Evolutionary conservation across 2,113 vertebrate genomes (phyloP), one percentile per base, ranked within the genome.

Genomic region (Mugil cephalus): DNA sequence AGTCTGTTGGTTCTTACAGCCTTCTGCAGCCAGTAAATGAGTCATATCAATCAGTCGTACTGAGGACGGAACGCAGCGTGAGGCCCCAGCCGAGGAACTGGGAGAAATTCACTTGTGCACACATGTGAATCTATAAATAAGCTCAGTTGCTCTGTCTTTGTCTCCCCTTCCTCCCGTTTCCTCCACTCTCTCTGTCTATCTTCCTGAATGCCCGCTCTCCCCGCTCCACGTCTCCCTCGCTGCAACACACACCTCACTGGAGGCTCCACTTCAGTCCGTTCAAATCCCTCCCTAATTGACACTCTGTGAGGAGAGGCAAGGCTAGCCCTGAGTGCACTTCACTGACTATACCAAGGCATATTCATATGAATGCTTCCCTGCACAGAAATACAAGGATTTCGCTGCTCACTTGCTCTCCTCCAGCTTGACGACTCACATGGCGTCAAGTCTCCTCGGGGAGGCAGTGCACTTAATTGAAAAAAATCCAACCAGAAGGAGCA

Each of bases 21-120:
- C 52, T 84, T 69, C 77, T 74, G 81, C 80, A 77, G 78, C 73
- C 75, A 61, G 64, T 72, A 90, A 91, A 91, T 87, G 90, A 90
- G 88, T 86, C 80, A 70, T 86, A 90, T 92, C 87, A 87, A 89
- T 91, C 88, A 88, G 88, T 84, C 88, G 88, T 66, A 79, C 75
- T 70, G 76, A 77, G 85, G 74, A 87, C 71, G 34, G 82, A 84
- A 55, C 86, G 0, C 90, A 90, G 87, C 68, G 12, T 88, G 87
- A 77, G 74, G 77, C 82, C 59, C 24, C 4, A 79, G 74, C 82
- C 18, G 24, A 80, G 77, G 75, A 87, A 69, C 66, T 21, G 39
- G 67, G 58, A 70, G 74, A 66, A 76, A 84, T 73, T 84, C 77
- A 76, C 69, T 9, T 17, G 55, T 55, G 77, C 81, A 82, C 82